Base-by-base conservation (phyloP, 2,797 vertebrate species). In the Enteromius mattozi region DNA sequence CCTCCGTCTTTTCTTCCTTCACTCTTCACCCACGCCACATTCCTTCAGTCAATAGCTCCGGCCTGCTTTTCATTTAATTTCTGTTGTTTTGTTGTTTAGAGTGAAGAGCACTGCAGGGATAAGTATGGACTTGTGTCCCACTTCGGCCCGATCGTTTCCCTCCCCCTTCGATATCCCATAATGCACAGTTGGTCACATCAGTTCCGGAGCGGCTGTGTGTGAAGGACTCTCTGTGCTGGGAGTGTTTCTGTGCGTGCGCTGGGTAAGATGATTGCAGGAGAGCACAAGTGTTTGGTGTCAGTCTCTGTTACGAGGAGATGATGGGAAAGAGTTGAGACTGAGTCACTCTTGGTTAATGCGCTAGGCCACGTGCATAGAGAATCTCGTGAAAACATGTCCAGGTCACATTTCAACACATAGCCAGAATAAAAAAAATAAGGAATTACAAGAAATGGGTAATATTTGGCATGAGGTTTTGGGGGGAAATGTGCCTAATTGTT, bases 101-200 rank as follows among this genome's bases (percentile, higher is more conserved):
- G 37, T 33, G 51, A 81, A 69, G 77, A 63, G 86, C 75, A 72
- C 63, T 49, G 5, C 16, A 35, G 65, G 78, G 82, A 77, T 86
- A 88, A 83, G 66, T 59, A 42, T 59, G 14, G 49, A 74, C 51
- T 71, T 77, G 65, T 71, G 45, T 78, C 19, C 0, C 51, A 76
- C 81, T 66, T 56, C 27, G 10, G 49, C 69, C 69, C 54, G 17
- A 78, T 42, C 24, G 56, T 68, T 17, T 70, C 42, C 35, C 35
- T 74, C 40, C 56, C 35, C 8, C 21, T 79, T 87, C 8, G 21
- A 17, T 71, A 75, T 12, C 66, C n/a, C 65, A 74, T 84, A 37
- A 84, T 86, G 75, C 56, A 47, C 27, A 33, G 40, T 16, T 35
- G 40, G 40, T 13, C 47, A 45, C 54, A 12, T 61, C 54, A 16